Evolutionary conservation across 1,140 invertebrate genomes (phyloP).

Genomic region (Venturia canescens): DNA sequence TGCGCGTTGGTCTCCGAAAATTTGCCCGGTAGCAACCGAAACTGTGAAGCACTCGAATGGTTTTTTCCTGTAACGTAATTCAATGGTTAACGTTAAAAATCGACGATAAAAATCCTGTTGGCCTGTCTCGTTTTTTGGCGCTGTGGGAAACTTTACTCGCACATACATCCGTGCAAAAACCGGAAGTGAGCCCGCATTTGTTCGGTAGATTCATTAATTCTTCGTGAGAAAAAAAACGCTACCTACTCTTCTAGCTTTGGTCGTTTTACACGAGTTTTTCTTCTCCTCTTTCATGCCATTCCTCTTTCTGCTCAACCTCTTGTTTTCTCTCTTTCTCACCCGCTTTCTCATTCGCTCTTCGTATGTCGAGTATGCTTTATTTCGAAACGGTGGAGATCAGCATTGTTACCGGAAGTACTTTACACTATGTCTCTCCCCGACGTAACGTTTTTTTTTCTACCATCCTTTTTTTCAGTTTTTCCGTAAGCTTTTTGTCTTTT

Average conservation of each 20-base stretch:
- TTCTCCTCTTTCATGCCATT: background rate
- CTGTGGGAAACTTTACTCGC: conserved; percentile 9
- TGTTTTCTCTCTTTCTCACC: background rate
- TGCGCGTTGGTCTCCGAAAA: background rate
- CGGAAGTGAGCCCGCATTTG: conserved; percentile 21
- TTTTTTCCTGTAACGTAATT: conserved; percentile 12
- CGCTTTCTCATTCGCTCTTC: background rate
- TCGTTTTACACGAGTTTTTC: conserved; percentile 20
- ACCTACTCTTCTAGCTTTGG: background rate
- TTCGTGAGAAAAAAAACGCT: conserved; percentile 26
- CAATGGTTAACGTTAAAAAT: background rate
- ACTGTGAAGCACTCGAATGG: background rate
- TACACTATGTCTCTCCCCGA: conserved; percentile 29
- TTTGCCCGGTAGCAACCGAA: background rate
- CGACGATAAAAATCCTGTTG: conserved; percentile 11
- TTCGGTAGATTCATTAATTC: conserved; percentile 42
- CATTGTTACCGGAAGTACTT: conserved; percentile 45
- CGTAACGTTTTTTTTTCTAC: conserved; percentile 6
- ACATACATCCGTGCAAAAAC: conserved; percentile 1
- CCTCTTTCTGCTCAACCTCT: background rate
- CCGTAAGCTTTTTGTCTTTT: conserved; percentile 14
- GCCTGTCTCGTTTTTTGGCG: background rate
- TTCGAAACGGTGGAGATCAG: conserved; percentile 39
- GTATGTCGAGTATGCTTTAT: conserved; percentile 40
- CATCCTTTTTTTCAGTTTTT: background rate